Percentiles rank a stretch among this genome's conserved stretches.
phyloP scores from a whole-genome alignment of 2,113 vertebrate species.

The Scomber colias region DNA sequence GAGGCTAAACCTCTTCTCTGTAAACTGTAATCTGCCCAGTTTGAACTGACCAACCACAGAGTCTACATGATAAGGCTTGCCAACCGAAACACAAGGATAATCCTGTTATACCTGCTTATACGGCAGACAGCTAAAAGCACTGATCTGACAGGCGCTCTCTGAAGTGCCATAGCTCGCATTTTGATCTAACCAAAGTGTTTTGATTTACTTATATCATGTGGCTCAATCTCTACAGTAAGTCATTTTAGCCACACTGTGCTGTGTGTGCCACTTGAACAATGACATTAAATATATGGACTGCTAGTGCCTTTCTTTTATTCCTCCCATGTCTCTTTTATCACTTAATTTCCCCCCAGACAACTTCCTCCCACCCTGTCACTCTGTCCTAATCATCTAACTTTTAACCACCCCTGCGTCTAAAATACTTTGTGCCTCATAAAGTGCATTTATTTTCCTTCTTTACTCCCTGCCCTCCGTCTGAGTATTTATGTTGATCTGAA shows the following conservation, averaged over 20 bases:
- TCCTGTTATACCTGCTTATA: conserved; percentile 81
- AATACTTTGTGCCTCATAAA: conserved; percentile 40
- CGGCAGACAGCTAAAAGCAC: conserved; percentile 66
- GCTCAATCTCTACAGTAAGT: conserved; percentile 36
- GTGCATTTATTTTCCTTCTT: conserved; percentile 32
- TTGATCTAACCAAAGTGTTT: conserved; percentile 63
- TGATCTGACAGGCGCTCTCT: conserved; percentile 61
- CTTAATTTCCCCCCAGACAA: conserved; percentile 32
- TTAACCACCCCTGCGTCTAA: neutral
- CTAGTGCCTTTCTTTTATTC: conserved; percentile 19
- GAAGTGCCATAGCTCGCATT: conserved; percentile 55
- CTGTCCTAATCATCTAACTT: conserved; percentile 29
- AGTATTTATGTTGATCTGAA: conserved; percentile 46
- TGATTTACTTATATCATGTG: conserved; percentile 58
- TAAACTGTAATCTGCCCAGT: conserved; percentile 79
- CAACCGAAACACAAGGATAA: conserved; percentile 77
- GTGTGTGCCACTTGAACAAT: conserved; percentile 45
- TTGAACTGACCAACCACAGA: conserved; percentile 76
- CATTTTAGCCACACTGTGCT: conserved; percentile 39
- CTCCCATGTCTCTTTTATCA: conserved; percentile 35
- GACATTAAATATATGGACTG: conserved; percentile 51
- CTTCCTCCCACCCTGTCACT: conserved; percentile 31
- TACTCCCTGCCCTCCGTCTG: conserved; percentile 20
- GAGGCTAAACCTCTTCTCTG: conserved; percentile 77
- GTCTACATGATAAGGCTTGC: conserved; percentile 72